phyloP scores from a whole-genome alignment of 2,113 vertebrate species.

The Eublepharis macularius region DNA sequence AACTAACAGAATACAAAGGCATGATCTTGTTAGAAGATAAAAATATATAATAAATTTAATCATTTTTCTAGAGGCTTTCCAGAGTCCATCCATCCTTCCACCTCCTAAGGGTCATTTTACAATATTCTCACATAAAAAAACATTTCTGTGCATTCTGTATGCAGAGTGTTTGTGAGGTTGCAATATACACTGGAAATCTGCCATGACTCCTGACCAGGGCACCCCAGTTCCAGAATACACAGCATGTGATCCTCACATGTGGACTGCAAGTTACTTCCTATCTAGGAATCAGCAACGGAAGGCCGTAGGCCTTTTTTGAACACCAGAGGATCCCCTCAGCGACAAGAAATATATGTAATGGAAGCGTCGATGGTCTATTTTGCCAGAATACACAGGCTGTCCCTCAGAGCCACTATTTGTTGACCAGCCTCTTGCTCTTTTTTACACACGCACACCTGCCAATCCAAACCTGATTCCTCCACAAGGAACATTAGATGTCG shows the following conservation, averaged over 20 bases:
- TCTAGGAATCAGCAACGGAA: background rate
- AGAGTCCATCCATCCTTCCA: background rate
- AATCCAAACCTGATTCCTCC: too few relatives aligned
- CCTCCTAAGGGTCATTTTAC: background rate
- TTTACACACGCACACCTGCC: too few relatives aligned
- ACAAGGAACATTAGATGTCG: too few relatives aligned
- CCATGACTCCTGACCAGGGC: background rate
- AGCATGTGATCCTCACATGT: background rate
- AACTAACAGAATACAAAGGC: background rate
- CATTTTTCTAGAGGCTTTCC: background rate
- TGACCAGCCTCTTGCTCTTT: background rate
- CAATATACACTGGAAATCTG: background rate
- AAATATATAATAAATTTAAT: background rate
- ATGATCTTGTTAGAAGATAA: background rate
- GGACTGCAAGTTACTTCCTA: background rate
- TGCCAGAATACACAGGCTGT: background rate
- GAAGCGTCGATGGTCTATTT: too few relatives aligned
- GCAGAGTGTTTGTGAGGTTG: too few relatives aligned
- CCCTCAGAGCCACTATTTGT: background rate
- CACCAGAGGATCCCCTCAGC: background rate
- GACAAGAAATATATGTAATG: background rate
- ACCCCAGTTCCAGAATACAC: background rate
- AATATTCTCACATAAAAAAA: too few relatives aligned
- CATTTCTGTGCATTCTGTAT: too few relatives aligned
- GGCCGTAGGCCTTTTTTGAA: background rate